Conservation (phyloP, 2,888 invertebrate species). For the Punctoribates punctum region DNA sequence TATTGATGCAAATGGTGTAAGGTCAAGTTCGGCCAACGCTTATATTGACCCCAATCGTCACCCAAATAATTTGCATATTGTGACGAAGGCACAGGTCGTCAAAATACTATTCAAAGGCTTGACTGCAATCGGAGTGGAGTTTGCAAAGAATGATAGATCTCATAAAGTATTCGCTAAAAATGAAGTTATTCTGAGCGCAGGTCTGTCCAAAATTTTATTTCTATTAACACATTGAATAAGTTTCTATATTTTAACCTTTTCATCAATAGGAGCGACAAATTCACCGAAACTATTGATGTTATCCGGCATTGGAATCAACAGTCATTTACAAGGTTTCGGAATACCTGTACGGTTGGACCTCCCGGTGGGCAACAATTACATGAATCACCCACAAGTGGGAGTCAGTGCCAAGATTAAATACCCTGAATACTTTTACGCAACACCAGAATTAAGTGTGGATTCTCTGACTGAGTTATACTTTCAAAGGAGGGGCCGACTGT, state of each 20-base stretch:
- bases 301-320: neutral
- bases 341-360: neutral
- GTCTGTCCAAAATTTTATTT: neutral
- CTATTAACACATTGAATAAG: no score
- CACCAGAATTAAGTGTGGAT: no score
- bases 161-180: neutral
- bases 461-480: no score
- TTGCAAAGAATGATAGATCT: no score
- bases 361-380: neutral
- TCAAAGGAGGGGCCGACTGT: no score
- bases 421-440: neutral
- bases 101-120: neutral
- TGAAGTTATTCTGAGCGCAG: neutral
- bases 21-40: neutral
- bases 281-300: constrained; percentile 2
- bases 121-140: constrained; percentile 8
- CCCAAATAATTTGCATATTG: neutral
- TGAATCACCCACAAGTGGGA: neutral
- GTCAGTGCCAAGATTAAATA: neutral
- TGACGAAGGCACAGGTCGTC: neutral
- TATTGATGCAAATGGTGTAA: neutral
- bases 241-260: no score
- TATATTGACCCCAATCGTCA: constrained; percentile 17
- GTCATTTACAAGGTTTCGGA: neutral
- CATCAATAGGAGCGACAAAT: neutral